phyloP scores from a whole-genome alignment of 2,797 vertebrate genomes.

The Galago senegalensis region DNA sequence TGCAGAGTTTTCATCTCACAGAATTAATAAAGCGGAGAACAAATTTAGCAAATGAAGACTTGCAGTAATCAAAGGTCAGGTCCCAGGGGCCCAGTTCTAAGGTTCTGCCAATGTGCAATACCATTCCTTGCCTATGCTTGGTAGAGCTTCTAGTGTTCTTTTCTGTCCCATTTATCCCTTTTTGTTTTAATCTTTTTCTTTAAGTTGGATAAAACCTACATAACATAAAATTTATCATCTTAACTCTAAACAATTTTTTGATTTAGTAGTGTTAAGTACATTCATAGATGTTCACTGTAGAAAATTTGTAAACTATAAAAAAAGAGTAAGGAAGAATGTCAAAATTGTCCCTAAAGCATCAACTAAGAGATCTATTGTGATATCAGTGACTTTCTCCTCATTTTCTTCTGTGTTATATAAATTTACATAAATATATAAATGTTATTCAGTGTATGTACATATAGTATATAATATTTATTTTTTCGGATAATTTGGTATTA shows the following conservation, averaged over 20 bases:
- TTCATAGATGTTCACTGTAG: background rate
- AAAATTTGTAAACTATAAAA: conserved; percentile 32
- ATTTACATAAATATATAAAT: conserved; percentile 9
- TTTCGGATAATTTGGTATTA: background rate
- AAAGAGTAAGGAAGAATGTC: background rate
- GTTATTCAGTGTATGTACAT: background rate
- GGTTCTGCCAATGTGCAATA: conserved; percentile 60
- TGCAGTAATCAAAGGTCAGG: conserved; percentile 66
- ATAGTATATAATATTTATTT: background rate
- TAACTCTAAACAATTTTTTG: background rate
- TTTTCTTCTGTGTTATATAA: background rate
- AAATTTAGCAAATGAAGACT: conserved; percentile 74
- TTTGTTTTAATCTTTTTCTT: background rate
- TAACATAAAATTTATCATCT: conserved; percentile 23
- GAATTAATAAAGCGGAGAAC: conserved; percentile 78
- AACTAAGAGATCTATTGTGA: background rate
- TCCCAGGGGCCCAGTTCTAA: conserved; percentile 28
- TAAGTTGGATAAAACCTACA: background rate
- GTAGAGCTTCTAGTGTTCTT: background rate
- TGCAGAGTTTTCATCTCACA: conserved; percentile 69
- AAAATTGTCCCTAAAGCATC: conserved; percentile 10
- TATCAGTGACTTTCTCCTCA: conserved; percentile 23
- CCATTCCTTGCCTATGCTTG: background rate
- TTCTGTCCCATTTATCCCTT: background rate
- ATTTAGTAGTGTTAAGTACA: background rate